Conservation (phyloP, 2,113 vertebrate genomes). For the Rhinopomastus cyanomelas region DNA sequence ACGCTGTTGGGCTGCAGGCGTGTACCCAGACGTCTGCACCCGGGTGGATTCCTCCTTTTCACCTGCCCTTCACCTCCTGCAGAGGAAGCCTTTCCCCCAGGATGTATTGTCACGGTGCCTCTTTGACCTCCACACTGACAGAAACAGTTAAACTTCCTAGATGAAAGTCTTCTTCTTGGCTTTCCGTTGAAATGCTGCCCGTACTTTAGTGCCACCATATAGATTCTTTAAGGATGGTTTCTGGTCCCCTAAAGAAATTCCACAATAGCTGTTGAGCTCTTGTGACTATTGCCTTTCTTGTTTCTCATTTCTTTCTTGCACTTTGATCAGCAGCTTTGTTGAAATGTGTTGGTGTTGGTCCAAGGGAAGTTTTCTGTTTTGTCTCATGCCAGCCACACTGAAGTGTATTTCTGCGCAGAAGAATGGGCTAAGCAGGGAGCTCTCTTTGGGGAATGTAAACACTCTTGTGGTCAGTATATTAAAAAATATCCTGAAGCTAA, state of each 20-base stretch:
- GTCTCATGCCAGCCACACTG: slow-evolving; percentile 32
- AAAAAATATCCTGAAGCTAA: slow-evolving; percentile 39
- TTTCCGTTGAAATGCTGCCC: slow-evolving; percentile 20
- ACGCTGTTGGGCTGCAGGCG: not conserved
- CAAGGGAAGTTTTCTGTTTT: slow-evolving; percentile 52
- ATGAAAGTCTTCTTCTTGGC: not conserved
- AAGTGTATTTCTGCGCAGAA: slow-evolving; percentile 20
- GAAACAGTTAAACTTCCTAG: not conserved
- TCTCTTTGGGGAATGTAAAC: slow-evolving; percentile 42
- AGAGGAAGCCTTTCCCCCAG: not conserved
- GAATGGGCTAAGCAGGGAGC: slow-evolving; percentile 55
- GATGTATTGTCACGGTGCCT: not conserved
- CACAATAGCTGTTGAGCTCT: slow-evolving; percentile 31
- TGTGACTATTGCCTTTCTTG: slow-evolving; percentile 28
- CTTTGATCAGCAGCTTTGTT: slow-evolving; percentile 46
- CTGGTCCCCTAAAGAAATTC: slow-evolving; percentile 16
- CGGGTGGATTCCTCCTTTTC: not conserved
- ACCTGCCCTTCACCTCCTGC: not conserved
- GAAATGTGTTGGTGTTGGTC: slow-evolving; percentile 42
- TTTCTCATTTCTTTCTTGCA: slow-evolving; percentile 33
- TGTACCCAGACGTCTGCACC: not conserved
- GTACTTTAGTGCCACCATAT: not conserved
- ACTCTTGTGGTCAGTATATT: slow-evolving; percentile 33
- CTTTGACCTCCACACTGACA: not conserved
- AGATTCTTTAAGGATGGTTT: slow-evolving; percentile 34